phyloP scores from a whole-genome alignment of 30 jellyfish, hydroid and myxozoan genomes.

The Turritopsis rubra region DNA sequence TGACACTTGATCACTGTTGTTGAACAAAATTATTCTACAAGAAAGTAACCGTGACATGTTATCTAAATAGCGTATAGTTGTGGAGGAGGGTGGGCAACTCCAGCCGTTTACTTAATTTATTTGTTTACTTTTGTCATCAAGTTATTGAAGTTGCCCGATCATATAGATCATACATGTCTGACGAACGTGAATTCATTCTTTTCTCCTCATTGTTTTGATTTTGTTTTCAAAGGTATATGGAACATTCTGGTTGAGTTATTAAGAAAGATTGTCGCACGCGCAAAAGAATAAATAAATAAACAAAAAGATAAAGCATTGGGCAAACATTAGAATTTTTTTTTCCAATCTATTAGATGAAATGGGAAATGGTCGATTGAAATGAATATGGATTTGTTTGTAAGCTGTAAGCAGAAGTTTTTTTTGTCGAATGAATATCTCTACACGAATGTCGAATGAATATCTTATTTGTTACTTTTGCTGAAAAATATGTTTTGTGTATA shows the following conservation, averaged over 20 bases:
- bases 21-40: not conserved
- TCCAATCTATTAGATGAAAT: too few relatives aligned
- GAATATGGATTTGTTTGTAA: too few relatives aligned
- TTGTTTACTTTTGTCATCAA: not conserved
- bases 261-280: not conserved
- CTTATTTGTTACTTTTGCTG: not conserved
- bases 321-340: not conserved
- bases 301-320: not conserved
- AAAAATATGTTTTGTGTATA: not conserved
- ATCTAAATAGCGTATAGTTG: not conserved
- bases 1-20: not conserved
- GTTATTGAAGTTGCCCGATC: not conserved
- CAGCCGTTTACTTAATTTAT: too few relatives aligned
- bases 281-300: not conserved
- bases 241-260: not conserved
- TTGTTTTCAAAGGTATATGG: not conserved
- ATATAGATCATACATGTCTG: not conserved
- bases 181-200: not conserved
- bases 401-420: too few relatives aligned
- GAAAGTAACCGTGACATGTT: not conserved
- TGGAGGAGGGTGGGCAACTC: not conserved
- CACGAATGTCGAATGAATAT: too few relatives aligned
- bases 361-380: too few relatives aligned
- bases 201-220: not conserved
- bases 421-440: too few relatives aligned